A percentile compares a stretch with the other conserved stretches of the same genome.
phyloP scores from a whole-genome alignment of 2,888 invertebrate species.

The Diaprepes abbreviatus region DNA sequence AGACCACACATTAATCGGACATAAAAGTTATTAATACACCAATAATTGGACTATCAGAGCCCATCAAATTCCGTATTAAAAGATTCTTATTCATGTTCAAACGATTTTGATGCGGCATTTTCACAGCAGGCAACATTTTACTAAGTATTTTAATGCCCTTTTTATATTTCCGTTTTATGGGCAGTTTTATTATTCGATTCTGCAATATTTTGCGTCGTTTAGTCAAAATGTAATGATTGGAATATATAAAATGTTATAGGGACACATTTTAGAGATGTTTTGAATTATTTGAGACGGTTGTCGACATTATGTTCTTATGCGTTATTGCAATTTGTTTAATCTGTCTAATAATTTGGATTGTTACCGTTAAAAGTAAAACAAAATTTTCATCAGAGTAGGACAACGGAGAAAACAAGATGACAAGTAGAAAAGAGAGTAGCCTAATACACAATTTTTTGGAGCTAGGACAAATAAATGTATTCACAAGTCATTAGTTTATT shows the following conservation, averaged over 20 bases:
- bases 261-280: neutral
- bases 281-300: neutral
- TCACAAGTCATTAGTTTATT: too few relatives aligned
- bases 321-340: too few relatives aligned
- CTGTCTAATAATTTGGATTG: too few relatives aligned
- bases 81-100: slow-evolving; percentile 41
- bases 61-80: slow-evolving; percentile 34
- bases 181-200: slow-evolving; percentile 44
- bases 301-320: neutral
- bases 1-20: slow-evolving; percentile 29
- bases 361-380: too few relatives aligned
- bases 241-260: slow-evolving; percentile 32
- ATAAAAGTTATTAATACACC: slow-evolving; percentile 27
- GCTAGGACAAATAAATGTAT: too few relatives aligned
- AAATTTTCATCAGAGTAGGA: too few relatives aligned
- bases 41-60: slow-evolving; percentile 34
- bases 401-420: too few relatives aligned
- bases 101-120: slow-evolving; percentile 38
- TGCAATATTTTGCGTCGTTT: slow-evolving; percentile 43
- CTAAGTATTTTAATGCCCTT: slow-evolving; percentile 45
- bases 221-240: slow-evolving; percentile 44
- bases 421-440: too few relatives aligned
- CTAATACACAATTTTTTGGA: too few relatives aligned
- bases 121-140: slow-evolving; percentile 42
- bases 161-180: slow-evolving; percentile 40